A percentile compares a stretch with the other conserved stretches of the same genome.
Conservation (phyloP, 2,888 invertebrate genomes). For the Plebejus argus region DNA sequence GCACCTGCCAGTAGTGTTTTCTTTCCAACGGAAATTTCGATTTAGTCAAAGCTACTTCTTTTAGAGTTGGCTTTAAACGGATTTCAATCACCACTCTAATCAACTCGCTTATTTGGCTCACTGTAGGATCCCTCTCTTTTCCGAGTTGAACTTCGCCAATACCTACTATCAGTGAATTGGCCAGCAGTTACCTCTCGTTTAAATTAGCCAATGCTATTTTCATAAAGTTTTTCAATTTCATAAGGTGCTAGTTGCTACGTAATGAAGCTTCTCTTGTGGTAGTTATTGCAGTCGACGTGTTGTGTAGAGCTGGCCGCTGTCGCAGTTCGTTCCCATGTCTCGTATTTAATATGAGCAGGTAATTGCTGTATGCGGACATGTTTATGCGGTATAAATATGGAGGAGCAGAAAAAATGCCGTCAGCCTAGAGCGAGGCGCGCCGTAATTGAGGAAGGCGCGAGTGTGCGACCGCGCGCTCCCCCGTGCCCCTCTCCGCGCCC, state of each 20-base stretch:
- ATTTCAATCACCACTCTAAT: background rate
- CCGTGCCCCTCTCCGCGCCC: no score
- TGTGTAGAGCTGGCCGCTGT: background rate
- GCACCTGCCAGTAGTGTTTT: background rate
- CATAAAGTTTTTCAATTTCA: no score
- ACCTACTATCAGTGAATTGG: background rate
- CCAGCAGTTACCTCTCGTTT: background rate
- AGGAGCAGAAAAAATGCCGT: conserved; percentile 24
- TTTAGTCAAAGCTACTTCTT: background rate
- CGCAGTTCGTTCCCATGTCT: conserved; percentile 16
- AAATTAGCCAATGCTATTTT: no score
- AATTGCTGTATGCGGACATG: conserved; percentile 28
- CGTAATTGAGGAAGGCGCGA: conserved; percentile 21
- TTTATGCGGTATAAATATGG: conserved; percentile 29
- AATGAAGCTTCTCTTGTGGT: background rate
- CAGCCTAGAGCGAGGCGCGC: conserved; percentile 17
- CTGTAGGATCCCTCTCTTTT: background rate
- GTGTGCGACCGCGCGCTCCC: conserved; percentile 1
- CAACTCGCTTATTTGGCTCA: background rate
- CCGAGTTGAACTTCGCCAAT: background rate
- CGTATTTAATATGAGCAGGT: conserved; percentile 28
- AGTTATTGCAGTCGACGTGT: background rate
- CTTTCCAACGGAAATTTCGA: background rate
- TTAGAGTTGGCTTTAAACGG: background rate
- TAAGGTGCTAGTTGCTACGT: background rate